Conservation (phyloP, 2,113 vertebrate genomes). For the Gallinago media region DNA sequence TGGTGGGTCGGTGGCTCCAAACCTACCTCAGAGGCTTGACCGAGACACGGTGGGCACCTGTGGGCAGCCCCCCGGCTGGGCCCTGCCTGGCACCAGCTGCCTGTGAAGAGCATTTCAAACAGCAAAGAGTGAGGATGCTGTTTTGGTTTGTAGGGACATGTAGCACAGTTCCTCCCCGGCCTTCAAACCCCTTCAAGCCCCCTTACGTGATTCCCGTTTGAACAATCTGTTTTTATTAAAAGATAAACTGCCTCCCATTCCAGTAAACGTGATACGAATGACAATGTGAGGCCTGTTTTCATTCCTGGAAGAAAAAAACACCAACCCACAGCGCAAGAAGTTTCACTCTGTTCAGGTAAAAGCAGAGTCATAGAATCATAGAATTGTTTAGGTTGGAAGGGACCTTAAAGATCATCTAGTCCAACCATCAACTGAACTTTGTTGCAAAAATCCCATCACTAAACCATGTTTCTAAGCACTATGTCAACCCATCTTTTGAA, state of each 20-base stretch:
- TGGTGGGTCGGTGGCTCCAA: not conserved
- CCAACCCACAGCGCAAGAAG: not conserved
- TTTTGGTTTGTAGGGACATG: not conserved
- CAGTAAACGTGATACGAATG: not conserved
- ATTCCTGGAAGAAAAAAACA: not conserved
- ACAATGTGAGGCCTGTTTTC: not conserved
- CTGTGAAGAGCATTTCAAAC: not conserved
- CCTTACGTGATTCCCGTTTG: not conserved
- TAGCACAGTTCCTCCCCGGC: not conserved
- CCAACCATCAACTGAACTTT: too few species aligned
- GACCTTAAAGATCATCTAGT: too few species aligned
- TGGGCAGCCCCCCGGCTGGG: fast-evolving
- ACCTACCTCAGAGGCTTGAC: not conserved
- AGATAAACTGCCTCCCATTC: not conserved
- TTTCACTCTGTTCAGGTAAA: not conserved
- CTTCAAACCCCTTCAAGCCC: not conserved
- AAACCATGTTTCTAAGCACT: too few species aligned
- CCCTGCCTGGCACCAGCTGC: not conserved
- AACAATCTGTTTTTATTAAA: constrained; percentile 4
- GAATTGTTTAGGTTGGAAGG: too few species aligned
- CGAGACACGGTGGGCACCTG: not conserved
- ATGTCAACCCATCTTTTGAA: too few species aligned
- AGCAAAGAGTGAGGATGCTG: not conserved
- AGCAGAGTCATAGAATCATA: too few species aligned
- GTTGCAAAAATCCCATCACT: too few species aligned